Evolutionary conservation across 1,140 invertebrate genomes (phyloP).

Genomic region (Heliconius hewitsoni): DNA sequence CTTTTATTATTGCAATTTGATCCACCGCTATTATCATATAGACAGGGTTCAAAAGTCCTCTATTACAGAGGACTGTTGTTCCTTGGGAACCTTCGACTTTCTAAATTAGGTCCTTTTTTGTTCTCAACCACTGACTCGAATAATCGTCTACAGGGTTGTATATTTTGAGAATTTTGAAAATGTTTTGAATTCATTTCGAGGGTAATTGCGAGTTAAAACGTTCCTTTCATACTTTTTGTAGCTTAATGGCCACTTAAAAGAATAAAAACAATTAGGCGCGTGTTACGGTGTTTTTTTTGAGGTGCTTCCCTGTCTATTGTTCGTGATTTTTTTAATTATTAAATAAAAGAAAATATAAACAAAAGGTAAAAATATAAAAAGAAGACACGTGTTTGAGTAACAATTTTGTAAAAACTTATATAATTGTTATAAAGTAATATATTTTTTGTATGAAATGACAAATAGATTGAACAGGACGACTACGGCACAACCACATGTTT

Average conservation of each 20-base stretch:
- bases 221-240: slow-evolving; percentile 34
- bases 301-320: background rate
- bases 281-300: background rate
- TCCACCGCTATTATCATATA: slow-evolving; percentile 14
- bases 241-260: slow-evolving; percentile 36
- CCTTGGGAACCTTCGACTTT: background rate
- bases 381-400: background rate
- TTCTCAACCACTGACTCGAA: slow-evolving; percentile 4
- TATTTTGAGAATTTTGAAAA: slow-evolving; percentile 24
- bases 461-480: too few relatives aligned
- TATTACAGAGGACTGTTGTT: slow-evolving; percentile 2
- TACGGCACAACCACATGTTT: too few relatives aligned
- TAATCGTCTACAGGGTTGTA: background rate
- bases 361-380: background rate
- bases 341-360: background rate
- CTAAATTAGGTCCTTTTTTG: slow-evolving; percentile 14
- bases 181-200: slow-evolving; percentile 34
- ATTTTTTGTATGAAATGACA: too few relatives aligned
- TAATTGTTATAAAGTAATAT: too few relatives aligned
- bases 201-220: slow-evolving; percentile 33
- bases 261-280: slow-evolving; percentile 9
- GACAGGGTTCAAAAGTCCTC: background rate
- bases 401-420: too few relatives aligned
- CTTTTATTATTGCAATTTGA: slow-evolving; percentile 16
- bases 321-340: background rate